These are phyloP conservation scores for Martes flavigula DNA, from an alignment of 2,797 vertebrate genomes.

Conservation along the genomic window DNA sequence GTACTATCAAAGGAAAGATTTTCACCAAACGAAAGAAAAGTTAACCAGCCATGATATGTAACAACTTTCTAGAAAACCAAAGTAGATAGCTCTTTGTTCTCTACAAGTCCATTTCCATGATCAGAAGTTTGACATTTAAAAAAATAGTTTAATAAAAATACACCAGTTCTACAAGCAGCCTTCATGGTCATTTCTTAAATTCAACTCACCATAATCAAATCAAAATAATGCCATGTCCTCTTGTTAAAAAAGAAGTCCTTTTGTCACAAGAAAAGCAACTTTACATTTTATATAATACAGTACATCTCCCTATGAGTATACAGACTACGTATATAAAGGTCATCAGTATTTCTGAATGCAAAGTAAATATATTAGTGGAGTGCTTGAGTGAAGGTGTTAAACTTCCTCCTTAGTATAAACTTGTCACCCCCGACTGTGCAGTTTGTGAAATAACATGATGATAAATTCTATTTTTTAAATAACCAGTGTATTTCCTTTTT, in stretches of 20 bases:
- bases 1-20: slow-evolving; percentile 67
- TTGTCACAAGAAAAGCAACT: slow-evolving; percentile 75
- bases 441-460: slow-evolving; percentile 69
- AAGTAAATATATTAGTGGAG: slow-evolving; percentile 75
- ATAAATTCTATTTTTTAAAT: slow-evolving; percentile 62
- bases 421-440: slow-evolving; percentile 64
- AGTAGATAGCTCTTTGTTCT: slow-evolving; percentile 74
- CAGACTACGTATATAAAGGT: slow-evolving; percentile 76
- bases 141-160: slow-evolving; percentile 78
- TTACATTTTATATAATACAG: slow-evolving; percentile 76
- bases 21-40: slow-evolving; percentile 68
- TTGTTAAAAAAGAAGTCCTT: slow-evolving; percentile 62
- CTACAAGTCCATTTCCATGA: slow-evolving; percentile 70
- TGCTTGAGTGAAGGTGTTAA: slow-evolving; percentile 60
- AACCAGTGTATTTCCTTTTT: slow-evolving; percentile 67
- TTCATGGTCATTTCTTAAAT: slow-evolving; percentile 79
- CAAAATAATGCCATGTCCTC: slow-evolving; percentile 79
- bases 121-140: slow-evolving; percentile 80
- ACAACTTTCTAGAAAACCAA: slow-evolving; percentile 76
- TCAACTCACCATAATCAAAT: slow-evolving; percentile 77
- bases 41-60: slow-evolving; percentile 67
- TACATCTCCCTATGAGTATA: slow-evolving; percentile 69
- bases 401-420: slow-evolving; percentile 71
- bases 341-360: slow-evolving; percentile 70
- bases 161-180: slow-evolving; percentile 81